Conservation (phyloP, 2,113 vertebrate species). For the Labeo catla region DNA sequence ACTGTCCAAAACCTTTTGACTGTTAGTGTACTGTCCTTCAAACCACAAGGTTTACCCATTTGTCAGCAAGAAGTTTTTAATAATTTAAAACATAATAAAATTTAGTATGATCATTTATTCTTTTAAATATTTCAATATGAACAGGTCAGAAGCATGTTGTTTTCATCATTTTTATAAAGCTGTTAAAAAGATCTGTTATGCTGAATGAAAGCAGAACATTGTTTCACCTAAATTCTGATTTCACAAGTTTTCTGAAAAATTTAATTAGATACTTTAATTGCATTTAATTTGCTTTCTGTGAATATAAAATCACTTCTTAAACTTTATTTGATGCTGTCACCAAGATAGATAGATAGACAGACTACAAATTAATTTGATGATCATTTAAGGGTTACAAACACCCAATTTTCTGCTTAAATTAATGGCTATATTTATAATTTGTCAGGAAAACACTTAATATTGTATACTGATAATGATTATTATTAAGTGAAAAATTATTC, state of each 20-base stretch:
- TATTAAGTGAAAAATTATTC: not conserved
- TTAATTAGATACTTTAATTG: too few species aligned
- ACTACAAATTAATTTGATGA: too few species aligned
- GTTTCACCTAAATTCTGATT: not conserved
- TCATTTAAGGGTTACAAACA: not conserved
- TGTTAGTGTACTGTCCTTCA: too few species aligned
- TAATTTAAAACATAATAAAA: too few species aligned
- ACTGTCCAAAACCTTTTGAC: too few species aligned
- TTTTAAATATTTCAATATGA: not conserved
- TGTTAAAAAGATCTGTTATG: not conserved
- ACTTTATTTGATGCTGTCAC: not conserved
- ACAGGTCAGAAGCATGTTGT: not conserved
- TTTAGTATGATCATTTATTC: not conserved
- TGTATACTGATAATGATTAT: not conserved
- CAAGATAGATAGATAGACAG: too few species aligned
- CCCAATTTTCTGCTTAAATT: not conserved
- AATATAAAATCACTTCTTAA: not conserved
- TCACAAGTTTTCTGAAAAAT: too few species aligned
- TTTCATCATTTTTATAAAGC: not conserved
- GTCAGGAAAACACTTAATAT: not conserved
- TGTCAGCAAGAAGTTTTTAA: too few species aligned
- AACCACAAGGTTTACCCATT: too few species aligned
- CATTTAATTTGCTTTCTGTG: not conserved
- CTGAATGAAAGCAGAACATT: not conserved
- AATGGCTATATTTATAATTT: not conserved